phyloP scores from a whole-genome alignment of 2,888 invertebrate genomes.

The Stegana nigrithorax region DNA sequence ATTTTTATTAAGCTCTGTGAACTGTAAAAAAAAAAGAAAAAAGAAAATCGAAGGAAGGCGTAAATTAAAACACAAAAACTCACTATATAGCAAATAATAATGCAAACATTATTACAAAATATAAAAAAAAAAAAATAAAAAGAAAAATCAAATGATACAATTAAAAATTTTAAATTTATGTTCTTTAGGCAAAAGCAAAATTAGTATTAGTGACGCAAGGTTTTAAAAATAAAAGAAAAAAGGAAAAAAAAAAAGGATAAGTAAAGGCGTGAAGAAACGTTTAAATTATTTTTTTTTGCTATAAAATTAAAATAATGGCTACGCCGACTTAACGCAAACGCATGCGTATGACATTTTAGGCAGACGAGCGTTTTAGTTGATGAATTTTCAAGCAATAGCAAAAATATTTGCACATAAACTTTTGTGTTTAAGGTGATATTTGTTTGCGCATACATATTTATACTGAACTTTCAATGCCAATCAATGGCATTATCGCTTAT shows the following conservation, averaged over 20 bases:
- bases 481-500: too few species aligned
- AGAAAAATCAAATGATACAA: not conserved
- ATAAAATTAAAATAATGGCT: conserved; percentile 12
- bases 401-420: too few species aligned
- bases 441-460: too few species aligned
- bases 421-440: too few species aligned
- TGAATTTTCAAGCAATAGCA: too few species aligned
- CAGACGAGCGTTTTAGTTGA: too few species aligned
- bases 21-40: conserved; percentile 11
- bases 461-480: too few species aligned
- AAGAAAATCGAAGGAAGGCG: not conserved
- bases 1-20: not conserved
- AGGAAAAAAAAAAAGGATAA: conserved; percentile 21
- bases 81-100: too few species aligned
- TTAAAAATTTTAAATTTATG: conserved; percentile 12
- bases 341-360: too few species aligned
- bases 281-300: conserved; percentile 1
- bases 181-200: too few species aligned
- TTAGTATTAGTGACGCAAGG: conserved; percentile 55
- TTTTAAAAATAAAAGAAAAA: conserved; percentile 19
- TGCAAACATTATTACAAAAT: not conserved
- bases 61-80: conserved; percentile 8
- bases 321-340: too few species aligned
- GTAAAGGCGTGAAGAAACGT: not conserved
- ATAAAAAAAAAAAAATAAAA: not conserved